A percentile compares a stretch with the other conserved stretches of the same genome.
phyloP scores from a whole-genome alignment of 2,113 vertebrate genomes.

The Periophthalmodon schlosseri region DNA sequence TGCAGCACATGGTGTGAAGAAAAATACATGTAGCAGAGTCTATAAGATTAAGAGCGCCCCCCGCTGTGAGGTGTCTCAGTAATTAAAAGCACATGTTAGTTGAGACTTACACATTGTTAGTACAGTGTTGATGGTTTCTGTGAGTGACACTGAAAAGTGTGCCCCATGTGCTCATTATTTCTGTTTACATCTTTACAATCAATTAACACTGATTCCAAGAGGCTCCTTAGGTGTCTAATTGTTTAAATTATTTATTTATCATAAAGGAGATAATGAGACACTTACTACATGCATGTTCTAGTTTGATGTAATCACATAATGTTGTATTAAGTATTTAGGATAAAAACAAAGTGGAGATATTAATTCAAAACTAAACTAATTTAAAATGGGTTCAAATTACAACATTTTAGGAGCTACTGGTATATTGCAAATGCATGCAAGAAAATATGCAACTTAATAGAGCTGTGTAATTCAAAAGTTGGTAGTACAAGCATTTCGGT shows the following conservation, averaged over 20 bases:
- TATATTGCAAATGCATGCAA: too few species aligned
- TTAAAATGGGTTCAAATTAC: too few species aligned
- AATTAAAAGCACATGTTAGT: background rate
- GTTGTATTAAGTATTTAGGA: too few species aligned
- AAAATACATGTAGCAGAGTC: background rate
- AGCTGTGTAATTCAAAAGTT: too few species aligned
- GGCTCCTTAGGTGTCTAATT: background rate
- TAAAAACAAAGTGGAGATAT: too few species aligned
- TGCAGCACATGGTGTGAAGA: background rate
- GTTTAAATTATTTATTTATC: background rate
- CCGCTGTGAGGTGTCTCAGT: background rate
- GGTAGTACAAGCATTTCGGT: too few species aligned
- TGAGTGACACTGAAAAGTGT: background rate
- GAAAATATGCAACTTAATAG: too few species aligned
- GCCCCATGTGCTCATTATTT: background rate
- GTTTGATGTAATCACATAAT: too few species aligned
- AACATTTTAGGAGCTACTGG: too few species aligned
- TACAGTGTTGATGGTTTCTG: background rate
- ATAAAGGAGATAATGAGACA: background rate
- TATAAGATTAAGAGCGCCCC: background rate
- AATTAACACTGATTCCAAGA: background rate
- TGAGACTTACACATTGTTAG: background rate
- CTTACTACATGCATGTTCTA: background rate
- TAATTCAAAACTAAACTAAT: too few species aligned
- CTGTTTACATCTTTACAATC: constrained; percentile 4